phyloP scores from a whole-genome alignment of 2,797 vertebrate species.

The Sternotherus odoratus region DNA sequence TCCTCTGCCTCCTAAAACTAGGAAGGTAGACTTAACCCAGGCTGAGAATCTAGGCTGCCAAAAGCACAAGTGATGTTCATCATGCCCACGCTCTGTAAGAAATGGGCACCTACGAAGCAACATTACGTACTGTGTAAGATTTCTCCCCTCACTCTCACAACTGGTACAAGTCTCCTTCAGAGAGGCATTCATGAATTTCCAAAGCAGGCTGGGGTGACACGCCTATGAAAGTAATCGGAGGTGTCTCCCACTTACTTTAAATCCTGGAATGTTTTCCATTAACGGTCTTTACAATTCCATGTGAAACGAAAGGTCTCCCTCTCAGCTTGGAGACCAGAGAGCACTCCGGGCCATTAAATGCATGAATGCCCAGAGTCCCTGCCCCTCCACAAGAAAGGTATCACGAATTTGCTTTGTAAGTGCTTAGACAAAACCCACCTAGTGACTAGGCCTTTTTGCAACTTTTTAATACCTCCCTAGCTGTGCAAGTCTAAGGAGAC shows the following conservation, averaged over 20 bases:
- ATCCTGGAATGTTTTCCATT: not conserved
- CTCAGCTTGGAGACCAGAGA: not conserved
- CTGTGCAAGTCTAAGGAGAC: not conserved
- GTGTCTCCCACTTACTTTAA: not conserved
- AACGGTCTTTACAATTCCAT: not conserved
- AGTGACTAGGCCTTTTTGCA: not conserved
- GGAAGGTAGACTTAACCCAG: conserved; percentile 9
- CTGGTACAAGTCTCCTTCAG: not conserved
- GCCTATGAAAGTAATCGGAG: not conserved
- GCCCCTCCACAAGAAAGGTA: not conserved
- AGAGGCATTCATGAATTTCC: not conserved
- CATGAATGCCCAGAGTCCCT: not conserved
- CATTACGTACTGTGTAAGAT: not conserved
- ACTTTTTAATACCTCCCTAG: not conserved
- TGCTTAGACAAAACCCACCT: not conserved
- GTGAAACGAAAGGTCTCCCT: not conserved
- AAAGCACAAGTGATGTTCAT: not conserved
- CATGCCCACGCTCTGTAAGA: not conserved
- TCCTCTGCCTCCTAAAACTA: not conserved
- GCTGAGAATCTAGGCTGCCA: not conserved
- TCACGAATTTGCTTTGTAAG: not conserved
- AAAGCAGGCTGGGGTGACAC: fast-evolving
- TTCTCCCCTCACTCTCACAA: not conserved
- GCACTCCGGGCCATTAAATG: not conserved
- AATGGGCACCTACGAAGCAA: not conserved